Conservation (phyloP, 30 jellyfish, hydroid and myxozoan species). For the Nemopilema nomurai region DNA sequence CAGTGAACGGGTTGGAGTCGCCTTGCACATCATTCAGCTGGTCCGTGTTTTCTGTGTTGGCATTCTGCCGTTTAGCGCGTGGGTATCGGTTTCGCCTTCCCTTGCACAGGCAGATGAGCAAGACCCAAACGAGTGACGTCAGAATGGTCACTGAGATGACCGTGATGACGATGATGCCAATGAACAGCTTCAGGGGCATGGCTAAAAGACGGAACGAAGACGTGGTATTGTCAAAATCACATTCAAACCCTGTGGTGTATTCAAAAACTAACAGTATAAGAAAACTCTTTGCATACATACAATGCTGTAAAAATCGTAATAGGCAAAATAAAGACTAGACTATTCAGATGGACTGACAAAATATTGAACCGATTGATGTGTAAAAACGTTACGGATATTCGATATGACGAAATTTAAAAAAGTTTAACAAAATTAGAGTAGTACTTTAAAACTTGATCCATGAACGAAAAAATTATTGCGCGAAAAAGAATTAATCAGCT, state of each 20-base stretch:
- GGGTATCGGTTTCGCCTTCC: slow-evolving; percentile 59
- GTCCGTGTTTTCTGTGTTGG: neutral
- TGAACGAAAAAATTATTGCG: too few relatives aligned
- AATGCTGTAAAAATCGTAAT: too few relatives aligned
- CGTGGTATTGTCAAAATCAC: neutral
- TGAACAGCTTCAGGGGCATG: slow-evolving; percentile 60
- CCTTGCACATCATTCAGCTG: neutral
- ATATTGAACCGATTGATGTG: too few relatives aligned
- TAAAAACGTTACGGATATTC: too few relatives aligned
- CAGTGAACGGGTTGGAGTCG: slow-evolving; percentile 44
- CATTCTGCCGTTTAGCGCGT: slow-evolving; percentile 18
- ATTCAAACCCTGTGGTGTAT: slow-evolving; percentile 2
- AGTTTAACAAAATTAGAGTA: too few relatives aligned
- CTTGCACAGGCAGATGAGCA: slow-evolving; percentile 74
- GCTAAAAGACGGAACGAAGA: slow-evolving; percentile 14
- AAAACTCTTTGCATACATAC: too few relatives aligned
- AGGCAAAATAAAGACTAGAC: too few relatives aligned
- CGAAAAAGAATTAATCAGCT: neutral
- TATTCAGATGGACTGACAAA: too few relatives aligned
- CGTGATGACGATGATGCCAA: slow-evolving; percentile 79
- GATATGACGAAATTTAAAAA: too few relatives aligned
- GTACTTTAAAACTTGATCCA: too few relatives aligned
- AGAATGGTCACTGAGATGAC: slow-evolving; percentile 74
- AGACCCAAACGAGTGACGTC: slow-evolving; percentile 86
- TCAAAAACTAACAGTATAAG: too few relatives aligned